Evolutionary conservation across 2,888 invertebrate species (phyloP).

Genomic region (Rhopalosiphum nymphaeae): DNA sequence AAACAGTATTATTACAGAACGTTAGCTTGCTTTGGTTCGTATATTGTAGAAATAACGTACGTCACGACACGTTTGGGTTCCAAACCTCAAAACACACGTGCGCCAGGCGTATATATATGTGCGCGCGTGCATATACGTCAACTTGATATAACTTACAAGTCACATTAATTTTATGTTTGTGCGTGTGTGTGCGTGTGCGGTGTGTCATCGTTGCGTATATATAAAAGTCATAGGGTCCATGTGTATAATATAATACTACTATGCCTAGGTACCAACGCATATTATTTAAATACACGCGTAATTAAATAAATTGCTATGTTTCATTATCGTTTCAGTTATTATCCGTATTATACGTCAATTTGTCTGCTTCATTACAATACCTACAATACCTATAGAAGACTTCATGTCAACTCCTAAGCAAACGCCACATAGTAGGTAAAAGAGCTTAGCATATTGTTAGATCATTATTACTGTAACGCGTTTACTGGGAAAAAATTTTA

Average conservation of each 20-base stretch:
- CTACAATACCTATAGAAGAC: background rate
- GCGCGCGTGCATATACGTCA: background rate
- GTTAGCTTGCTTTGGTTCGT: background rate
- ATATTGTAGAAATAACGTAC: background rate
- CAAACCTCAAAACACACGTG: background rate
- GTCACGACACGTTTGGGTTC: background rate
- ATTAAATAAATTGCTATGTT: background rate
- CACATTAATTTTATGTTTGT: background rate
- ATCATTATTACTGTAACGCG: background rate
- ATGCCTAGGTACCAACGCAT: background rate
- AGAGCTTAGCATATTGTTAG: background rate
- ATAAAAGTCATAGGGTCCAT: background rate
- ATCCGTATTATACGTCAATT: background rate
- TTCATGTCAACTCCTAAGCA: background rate
- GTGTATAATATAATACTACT: background rate
- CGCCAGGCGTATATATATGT: background rate
- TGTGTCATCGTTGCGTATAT: background rate
- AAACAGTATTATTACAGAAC: background rate
- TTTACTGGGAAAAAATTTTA: background rate
- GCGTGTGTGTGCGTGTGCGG: background rate
- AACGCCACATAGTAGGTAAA: background rate
- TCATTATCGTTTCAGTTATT: background rate
- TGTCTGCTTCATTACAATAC: background rate
- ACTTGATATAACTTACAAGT: constrained; percentile 8
- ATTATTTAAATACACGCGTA: background rate